Conservation (phyloP, 2,113 vertebrate genomes). For the Mormoops blainvillei region DNA sequence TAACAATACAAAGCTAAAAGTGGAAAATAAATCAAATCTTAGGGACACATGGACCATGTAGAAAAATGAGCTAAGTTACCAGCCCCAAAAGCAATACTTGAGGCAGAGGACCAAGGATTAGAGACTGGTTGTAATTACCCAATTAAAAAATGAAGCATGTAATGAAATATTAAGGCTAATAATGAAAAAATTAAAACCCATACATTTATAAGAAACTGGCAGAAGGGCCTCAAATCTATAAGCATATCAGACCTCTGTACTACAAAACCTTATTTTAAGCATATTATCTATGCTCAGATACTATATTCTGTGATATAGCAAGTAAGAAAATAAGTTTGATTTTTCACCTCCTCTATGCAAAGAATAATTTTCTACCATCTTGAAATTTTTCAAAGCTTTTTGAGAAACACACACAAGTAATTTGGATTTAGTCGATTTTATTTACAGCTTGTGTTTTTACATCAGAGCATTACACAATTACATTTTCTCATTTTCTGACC, state of each 20-base stretch:
- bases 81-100: slow-evolving; percentile 66
- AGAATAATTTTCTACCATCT: slow-evolving; percentile 72
- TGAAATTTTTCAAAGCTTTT: slow-evolving; percentile 84
- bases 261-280: slow-evolving; percentile 40
- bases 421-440: slow-evolving; percentile 89
- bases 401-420: slow-evolving; percentile 91
- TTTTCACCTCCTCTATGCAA: slow-evolving; percentile 67
- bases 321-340: slow-evolving; percentile 34
- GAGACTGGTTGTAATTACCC: slow-evolving; percentile 38
- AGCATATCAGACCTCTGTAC: background rate
- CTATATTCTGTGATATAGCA: background rate
- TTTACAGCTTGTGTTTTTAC: slow-evolving; percentile 84
- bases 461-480: slow-evolving; percentile 89
- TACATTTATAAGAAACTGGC: background rate
- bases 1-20: slow-evolving; percentile 65
- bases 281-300: background rate
- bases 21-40: slow-evolving; percentile 51
- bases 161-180: slow-evolving; percentile 40
- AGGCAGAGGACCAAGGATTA: slow-evolving; percentile 32
- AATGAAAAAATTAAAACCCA: slow-evolving; percentile 22
- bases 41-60: slow-evolving; percentile 60
- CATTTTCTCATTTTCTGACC: slow-evolving; percentile 95
- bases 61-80: slow-evolving; percentile 13
- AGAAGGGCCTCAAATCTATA: background rate
- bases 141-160: slow-evolving; percentile 23